Conservation (phyloP, 2,797 vertebrate species). For the Phaenicophaeus curvirostris region DNA sequence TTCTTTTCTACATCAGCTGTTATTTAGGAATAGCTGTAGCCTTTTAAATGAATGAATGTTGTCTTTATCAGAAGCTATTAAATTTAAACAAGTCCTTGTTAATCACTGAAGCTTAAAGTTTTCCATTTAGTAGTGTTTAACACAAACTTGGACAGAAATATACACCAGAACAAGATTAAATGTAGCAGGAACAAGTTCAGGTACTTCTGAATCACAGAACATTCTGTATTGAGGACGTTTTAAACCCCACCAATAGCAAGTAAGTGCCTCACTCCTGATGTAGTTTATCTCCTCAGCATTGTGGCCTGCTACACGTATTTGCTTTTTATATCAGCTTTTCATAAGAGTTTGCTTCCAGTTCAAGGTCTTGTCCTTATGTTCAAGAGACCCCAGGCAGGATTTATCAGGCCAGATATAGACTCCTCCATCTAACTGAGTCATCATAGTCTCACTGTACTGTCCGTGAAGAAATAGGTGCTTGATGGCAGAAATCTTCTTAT, state of each 20-base stretch:
- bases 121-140: neutral
- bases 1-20: neutral
- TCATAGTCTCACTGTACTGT: neutral
- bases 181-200: neutral
- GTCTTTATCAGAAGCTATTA: neutral
- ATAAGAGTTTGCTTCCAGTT: neutral
- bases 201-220: neutral
- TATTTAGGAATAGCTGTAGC: neutral
- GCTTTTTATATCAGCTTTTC: neutral
- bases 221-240: neutral
- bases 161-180: neutral
- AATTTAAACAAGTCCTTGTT: neutral
- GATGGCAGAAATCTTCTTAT: conserved; percentile 20
- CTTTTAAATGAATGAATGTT: neutral
- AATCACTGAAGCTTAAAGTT: neutral
- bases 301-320: neutral
- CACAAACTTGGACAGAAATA: neutral
- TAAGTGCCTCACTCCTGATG: neutral
- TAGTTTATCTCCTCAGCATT: neutral
- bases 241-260: neutral
- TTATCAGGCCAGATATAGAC: conserved; percentile 4
- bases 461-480: conserved; percentile 30
- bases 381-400: neutral
- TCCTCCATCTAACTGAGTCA: conserved; percentile 51
- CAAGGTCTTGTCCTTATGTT: conserved; percentile 14